These are phyloP conservation scores for Crotalus viridis DNA, from an alignment of 2,113 vertebrate species.

Conservation along the genomic window DNA sequence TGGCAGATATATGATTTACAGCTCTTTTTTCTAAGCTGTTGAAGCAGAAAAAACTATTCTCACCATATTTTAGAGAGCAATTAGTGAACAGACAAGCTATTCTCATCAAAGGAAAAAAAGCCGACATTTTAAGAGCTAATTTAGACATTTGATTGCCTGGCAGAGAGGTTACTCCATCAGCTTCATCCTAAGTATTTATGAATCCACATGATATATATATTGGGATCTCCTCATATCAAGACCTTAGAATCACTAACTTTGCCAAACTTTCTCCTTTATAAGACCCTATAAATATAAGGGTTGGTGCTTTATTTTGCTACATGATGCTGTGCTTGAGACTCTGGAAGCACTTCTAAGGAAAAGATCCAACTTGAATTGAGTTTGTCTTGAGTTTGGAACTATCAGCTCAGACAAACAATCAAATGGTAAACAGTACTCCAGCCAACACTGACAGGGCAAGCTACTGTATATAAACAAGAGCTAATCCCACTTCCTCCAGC, in stretches of 20 bases:
- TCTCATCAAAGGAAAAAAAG: not conserved
- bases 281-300: not conserved
- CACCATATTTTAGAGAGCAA: not conserved
- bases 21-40: not conserved
- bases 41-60: conserved; percentile 24
- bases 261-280: not conserved
- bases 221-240: not conserved
- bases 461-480: not conserved
- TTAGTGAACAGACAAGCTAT: not conserved
- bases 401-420: not conserved
- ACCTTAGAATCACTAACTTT: not conserved
- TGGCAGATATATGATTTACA: not conserved
- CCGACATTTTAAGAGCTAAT: not conserved
- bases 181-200: not conserved
- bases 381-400: not conserved
- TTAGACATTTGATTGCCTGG: not conserved
- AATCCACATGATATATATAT: not conserved
- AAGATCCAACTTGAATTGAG: not conserved
- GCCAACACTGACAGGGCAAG: not conserved
- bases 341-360: not conserved
- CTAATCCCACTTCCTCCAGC: not conserved
- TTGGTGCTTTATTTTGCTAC: not conserved
- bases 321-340: not conserved
- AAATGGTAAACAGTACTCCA: not conserved
- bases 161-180: not conserved